Evolutionary conservation across 1,140 invertebrate genomes (phyloP).

Genomic region (Drosophila repleta): DNA sequence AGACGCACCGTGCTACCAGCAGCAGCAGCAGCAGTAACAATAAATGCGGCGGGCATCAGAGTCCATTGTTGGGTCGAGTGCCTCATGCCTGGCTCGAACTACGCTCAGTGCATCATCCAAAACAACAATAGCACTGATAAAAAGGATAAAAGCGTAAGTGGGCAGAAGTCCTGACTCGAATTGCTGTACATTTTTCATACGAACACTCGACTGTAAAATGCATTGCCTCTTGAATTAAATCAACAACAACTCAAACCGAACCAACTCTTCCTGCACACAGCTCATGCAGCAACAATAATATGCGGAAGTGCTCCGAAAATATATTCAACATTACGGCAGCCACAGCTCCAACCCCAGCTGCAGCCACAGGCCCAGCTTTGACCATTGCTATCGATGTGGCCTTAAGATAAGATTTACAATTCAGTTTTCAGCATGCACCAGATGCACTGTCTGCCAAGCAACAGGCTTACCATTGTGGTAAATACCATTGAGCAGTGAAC

Average conservation of each 20-base stretch:
- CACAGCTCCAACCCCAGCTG: too few relatives aligned
- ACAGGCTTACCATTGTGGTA: constrained; percentile 8
- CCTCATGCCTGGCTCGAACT: neutral
- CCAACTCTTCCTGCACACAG: constrained; percentile 13
- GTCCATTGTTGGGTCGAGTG: constrained; percentile 41
- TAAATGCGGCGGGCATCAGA: constrained; percentile 29
- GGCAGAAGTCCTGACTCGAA: constrained; percentile 49
- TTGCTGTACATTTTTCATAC: constrained; percentile 73
- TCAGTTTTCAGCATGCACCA: neutral
- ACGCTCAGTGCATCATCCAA: neutral
- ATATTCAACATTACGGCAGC: constrained; percentile 51
- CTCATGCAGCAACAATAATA: constrained; percentile 1
- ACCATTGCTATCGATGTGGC: constrained; percentile 50
- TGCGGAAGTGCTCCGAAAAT: constrained; percentile 33
- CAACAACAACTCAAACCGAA: constrained; percentile 74
- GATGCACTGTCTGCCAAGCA: constrained; percentile 1
- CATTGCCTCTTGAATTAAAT: constrained; percentile 80
- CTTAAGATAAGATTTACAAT: constrained; percentile 20
- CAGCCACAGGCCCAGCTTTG: constrained; percentile 26
- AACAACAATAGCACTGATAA: constrained; percentile 47
- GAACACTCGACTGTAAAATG: constrained; percentile 70
- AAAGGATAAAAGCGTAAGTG: constrained; percentile 61
- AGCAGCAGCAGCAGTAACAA: constrained; percentile 23
- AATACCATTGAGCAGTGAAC: too few relatives aligned
- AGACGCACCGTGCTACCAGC: constrained; percentile 8